phyloP scores from a whole-genome alignment of 2,113 vertebrate species.

The Podilymbus podiceps region DNA sequence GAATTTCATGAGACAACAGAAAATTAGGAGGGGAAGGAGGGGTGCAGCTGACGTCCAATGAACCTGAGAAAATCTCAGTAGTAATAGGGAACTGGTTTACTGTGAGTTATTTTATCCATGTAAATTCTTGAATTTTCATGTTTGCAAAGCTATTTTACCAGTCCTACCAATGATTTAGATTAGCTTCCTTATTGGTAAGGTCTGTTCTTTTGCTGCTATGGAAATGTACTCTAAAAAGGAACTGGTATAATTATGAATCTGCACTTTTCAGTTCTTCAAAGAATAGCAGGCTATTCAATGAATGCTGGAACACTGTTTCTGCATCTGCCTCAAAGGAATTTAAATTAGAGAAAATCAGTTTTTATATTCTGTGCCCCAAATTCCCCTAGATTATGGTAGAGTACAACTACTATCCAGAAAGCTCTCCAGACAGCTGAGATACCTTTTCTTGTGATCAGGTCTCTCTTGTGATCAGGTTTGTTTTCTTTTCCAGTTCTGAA shows the following conservation, averaged over 20 bases:
- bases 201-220: background rate
- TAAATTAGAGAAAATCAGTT: background rate
- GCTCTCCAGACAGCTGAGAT: background rate
- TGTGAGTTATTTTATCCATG: background rate
- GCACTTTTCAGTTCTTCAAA: background rate
- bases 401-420: background rate
- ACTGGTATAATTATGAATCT: background rate
- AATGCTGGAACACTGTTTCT: background rate
- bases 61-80: background rate
- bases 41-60: background rate
- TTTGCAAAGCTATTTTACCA: background rate
- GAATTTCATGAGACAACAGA: background rate
- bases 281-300: background rate
- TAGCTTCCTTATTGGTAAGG: background rate
- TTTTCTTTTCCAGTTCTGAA: rapidly evolving
- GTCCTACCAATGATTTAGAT: background rate
- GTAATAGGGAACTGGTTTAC: background rate
- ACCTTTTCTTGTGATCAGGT: background rate
- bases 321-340: background rate
- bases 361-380: background rate
- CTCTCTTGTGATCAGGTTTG: background rate
- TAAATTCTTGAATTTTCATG: background rate
- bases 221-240: background rate
- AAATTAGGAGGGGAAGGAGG: background rate
- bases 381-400: background rate